A percentile compares a stretch with the other conserved stretches of the same genome.
phyloP scores from a whole-genome alignment of 2,797 vertebrate species.

The Cuculus canorus region DNA sequence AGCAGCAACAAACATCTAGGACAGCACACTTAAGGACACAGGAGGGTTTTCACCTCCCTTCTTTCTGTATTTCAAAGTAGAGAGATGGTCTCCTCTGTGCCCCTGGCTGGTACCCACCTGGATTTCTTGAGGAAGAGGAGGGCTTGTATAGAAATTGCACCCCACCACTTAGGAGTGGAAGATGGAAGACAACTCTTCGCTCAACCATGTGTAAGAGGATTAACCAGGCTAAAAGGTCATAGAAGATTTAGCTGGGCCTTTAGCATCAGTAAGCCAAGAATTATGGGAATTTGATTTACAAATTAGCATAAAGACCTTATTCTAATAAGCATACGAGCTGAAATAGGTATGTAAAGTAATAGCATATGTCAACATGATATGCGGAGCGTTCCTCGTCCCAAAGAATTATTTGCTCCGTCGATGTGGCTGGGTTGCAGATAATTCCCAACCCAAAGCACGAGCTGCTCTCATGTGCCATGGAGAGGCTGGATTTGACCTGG shows the following conservation, averaged over 20 bases:
- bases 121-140: not conserved
- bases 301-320: conserved; percentile 73
- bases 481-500: not conserved
- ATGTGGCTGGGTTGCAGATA: not conserved
- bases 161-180: not conserved
- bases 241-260: conserved; percentile 65
- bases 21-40: not conserved
- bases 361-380: conserved; percentile 33
- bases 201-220: conserved; percentile 26
- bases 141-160: not conserved
- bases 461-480: rapidly evolving
- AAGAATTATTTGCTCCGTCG: not conserved
- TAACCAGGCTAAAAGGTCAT: conserved; percentile 65
- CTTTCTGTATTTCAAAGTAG: not conserved
- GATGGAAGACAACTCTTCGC: not conserved
- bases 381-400: not conserved
- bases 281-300: conserved; percentile 69
- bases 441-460: not conserved
- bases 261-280: conserved; percentile 68
- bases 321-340: conserved; percentile 37
- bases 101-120: not conserved
- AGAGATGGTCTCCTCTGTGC: rapidly evolving
- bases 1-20: not conserved
- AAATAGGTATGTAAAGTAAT: conserved; percentile 57
- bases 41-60: not conserved